phyloP scores from a whole-genome alignment of 2,888 invertebrate species.

The Sinhomidia bicolor region DNA sequence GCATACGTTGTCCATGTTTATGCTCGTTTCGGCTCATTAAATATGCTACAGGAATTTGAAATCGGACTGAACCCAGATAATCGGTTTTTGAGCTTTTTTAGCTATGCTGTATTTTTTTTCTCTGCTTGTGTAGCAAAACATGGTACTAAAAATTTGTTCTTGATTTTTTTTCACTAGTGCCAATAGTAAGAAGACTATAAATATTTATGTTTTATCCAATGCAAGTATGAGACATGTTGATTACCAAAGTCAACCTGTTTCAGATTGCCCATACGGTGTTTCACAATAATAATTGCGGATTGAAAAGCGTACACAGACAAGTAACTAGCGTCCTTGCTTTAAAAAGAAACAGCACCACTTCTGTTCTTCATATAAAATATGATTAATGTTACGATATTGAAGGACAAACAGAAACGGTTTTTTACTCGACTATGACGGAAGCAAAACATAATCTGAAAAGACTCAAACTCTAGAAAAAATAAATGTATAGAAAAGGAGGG shows the following conservation, averaged over 20 bases:
- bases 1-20: not conserved
- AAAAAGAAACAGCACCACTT: not conserved
- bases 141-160: not conserved
- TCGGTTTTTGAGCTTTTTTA: not conserved
- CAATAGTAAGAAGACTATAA: not conserved
- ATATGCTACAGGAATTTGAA: not conserved
- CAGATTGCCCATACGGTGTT: not conserved
- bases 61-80: not conserved
- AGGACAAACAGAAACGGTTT: not conserved
- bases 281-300: not conserved
- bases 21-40: not conserved
- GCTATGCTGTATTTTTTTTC: not conserved
- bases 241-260: not conserved
- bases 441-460: not conserved
- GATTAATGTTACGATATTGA: conserved; percentile 29
- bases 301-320: not conserved
- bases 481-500: too few relatives aligned
- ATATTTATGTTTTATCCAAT: not conserved
- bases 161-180: conserved; percentile 10
- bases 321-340: not conserved
- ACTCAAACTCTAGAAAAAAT: not conserved
- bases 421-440: not conserved
- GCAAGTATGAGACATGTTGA: not conserved
- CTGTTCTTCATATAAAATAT: not conserved
- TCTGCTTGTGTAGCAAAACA: not conserved